Conservation (phyloP, 2,888 invertebrate genomes). For the Myopa tessellatipennis region DNA sequence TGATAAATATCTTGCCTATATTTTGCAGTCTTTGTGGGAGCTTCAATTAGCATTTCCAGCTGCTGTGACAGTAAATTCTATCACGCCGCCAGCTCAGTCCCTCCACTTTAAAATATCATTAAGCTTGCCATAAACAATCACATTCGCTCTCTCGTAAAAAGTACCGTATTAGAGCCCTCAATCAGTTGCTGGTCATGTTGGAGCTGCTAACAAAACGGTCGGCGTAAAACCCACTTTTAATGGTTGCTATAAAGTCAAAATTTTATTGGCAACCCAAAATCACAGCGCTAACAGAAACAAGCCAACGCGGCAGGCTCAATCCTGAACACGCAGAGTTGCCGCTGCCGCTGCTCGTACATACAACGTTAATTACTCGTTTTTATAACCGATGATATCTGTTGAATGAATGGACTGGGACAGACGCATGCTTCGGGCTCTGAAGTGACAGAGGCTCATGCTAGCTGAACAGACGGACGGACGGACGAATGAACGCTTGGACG, state of each 20-base stretch:
- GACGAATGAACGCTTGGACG: slow-evolving; percentile 26
- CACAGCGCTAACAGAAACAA: slow-evolving; percentile 16
- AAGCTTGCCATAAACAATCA: slow-evolving; percentile 20
- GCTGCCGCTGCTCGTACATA: slow-evolving; percentile 24
- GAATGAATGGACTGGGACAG: slow-evolving; percentile 13
- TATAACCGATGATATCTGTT: slow-evolving; percentile 49
- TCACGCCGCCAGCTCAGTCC: neutral
- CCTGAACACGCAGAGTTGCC: slow-evolving; percentile 13
- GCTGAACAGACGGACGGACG: slow-evolving; percentile 29
- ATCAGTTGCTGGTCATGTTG: slow-evolving; percentile 14
- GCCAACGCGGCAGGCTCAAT: neutral
- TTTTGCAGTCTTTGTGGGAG: neutral
- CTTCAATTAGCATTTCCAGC: slow-evolving; percentile 22
- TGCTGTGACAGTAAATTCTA: slow-evolving; percentile 3
- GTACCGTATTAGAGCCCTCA: slow-evolving; percentile 10
- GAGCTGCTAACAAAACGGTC: neutral
- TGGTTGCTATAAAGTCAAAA: slow-evolving; percentile 47
- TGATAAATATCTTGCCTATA: neutral
- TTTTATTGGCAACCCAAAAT: slow-evolving; percentile 46
- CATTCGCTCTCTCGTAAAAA: neutral
- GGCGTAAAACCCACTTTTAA: slow-evolving; percentile 41
- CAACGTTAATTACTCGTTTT: slow-evolving; percentile 51
- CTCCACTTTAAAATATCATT: slow-evolving; percentile 19
- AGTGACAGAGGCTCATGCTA: slow-evolving; percentile 37
- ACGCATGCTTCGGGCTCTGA: slow-evolving; percentile 36